Percentiles rank a stretch among this genome's conserved stretches.
Evolutionary conservation across 2,113 vertebrate genomes (phyloP).

Genomic region (Cygnus atratus): DNA sequence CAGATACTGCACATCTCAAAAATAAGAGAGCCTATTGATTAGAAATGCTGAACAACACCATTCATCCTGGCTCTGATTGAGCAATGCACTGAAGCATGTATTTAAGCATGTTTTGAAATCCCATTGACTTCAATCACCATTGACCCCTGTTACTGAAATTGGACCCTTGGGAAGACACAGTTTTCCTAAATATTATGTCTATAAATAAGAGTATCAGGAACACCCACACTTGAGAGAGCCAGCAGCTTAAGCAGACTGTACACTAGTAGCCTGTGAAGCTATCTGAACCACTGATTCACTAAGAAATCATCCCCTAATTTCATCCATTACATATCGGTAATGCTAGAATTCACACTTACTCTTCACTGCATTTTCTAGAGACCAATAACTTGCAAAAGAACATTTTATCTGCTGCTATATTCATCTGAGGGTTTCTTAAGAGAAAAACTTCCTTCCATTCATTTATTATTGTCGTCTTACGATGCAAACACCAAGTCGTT

Average conservation of each 20-base stretch:
- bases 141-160: conserved; percentile 57
- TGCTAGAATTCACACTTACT: not conserved
- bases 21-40: not conserved
- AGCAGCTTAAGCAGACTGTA: not conserved
- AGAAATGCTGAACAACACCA: not conserved
- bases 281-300: no score
- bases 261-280: no score
- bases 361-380: not conserved
- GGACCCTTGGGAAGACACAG: conserved; percentile 49
- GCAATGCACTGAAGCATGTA: conserved; percentile 23
- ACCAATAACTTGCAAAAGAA: not conserved
- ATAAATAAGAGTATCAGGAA: conserved; percentile 57
- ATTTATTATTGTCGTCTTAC: not conserved
- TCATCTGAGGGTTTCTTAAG: not conserved
- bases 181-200: conserved; percentile 63
- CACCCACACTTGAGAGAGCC: conserved; percentile 25
- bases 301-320: not conserved
- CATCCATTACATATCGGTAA: not conserved
- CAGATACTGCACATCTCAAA: not conserved
- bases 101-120: conserved; percentile 57
- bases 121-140: conserved; percentile 48
- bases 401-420: not conserved
- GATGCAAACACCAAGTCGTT: not conserved
- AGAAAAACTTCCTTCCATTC: not conserved
- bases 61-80: conserved; percentile 10